These are phyloP conservation scores for Holocentrus rufus DNA, from an alignment of 2,797 vertebrate species.

Conservation along the genomic window DNA sequence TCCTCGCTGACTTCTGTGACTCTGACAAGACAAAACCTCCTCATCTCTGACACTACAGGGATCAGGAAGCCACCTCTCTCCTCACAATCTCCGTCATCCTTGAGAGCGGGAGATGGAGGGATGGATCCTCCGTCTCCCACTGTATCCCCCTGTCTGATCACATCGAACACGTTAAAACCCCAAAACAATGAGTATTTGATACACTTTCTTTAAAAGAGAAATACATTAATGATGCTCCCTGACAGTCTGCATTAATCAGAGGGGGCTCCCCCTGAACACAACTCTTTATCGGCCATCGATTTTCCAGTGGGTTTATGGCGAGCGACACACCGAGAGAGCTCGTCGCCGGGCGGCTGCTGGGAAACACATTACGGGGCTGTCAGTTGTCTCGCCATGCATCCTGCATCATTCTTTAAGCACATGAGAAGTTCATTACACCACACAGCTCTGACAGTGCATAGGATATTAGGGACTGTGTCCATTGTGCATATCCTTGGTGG, in stretches of 20 bases:
- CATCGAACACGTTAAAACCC: slow-evolving; percentile 55
- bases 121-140: slow-evolving; percentile 15
- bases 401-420: slow-evolving; percentile 91
- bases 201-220: slow-evolving; percentile 77
- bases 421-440: slow-evolving; percentile 90
- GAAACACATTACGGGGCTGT: slow-evolving; percentile 89
- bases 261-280: slow-evolving; percentile 84
- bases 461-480: slow-evolving; percentile 74
- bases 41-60: slow-evolving; percentile 38
- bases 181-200: slow-evolving; percentile 75
- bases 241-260: slow-evolving; percentile 85
- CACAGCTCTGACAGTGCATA: slow-evolving; percentile 82
- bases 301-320: slow-evolving; percentile 86
- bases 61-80: slow-evolving; percentile 26
- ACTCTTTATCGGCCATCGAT: slow-evolving; percentile 88
- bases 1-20: slow-evolving; percentile 45
- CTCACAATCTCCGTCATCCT: slow-evolving; percentile 18
- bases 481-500: slow-evolving; percentile 46
- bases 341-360: slow-evolving; percentile 80
- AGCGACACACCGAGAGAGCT: slow-evolving; percentile 81
- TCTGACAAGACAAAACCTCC: slow-evolving; percentile 46
- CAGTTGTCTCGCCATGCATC: slow-evolving; percentile 85
- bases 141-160: slow-evolving; percentile 36
- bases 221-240: slow-evolving; percentile 79
- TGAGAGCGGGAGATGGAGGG: background rate